Evolutionary conservation across 2,797 vertebrate species (phyloP).

Genomic region (Sebastes steindachneri): DNA sequence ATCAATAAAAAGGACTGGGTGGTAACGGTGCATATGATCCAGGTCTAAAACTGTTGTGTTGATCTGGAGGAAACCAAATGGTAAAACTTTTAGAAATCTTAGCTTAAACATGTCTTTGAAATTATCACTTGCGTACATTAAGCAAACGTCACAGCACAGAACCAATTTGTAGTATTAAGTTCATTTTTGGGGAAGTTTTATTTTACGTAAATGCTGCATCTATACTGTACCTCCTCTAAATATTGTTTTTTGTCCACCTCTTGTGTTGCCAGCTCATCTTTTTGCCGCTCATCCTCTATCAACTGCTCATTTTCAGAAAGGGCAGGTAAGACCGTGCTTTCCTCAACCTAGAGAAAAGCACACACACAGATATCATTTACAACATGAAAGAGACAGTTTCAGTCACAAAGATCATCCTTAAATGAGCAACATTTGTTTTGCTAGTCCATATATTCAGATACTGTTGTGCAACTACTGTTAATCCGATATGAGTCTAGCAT

Average conservation of each 20-base stretch:
- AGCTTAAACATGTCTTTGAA: background rate
- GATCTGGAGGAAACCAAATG: background rate
- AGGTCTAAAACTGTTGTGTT: background rate
- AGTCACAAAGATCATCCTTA: background rate
- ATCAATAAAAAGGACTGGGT: constrained; percentile 25
- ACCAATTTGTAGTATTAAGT: background rate
- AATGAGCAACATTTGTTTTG: background rate
- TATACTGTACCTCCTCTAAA: constrained; percentile 52
- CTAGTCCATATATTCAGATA: background rate
- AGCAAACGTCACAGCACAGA: background rate
- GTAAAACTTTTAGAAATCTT: background rate
- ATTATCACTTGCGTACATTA: background rate
- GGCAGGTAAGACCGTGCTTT: constrained; percentile 8
- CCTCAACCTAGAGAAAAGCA: constrained; percentile 48
- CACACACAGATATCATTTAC: background rate
- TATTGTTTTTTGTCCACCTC: constrained; percentile 13
- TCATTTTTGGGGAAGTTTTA: background rate
- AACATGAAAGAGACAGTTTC: background rate
- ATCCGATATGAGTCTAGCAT: background rate
- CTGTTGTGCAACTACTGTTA: background rate
- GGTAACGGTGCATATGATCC: background rate
- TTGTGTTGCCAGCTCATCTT: constrained; percentile 12
- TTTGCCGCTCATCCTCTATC: constrained; percentile 11
- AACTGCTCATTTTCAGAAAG: constrained; percentile 34
- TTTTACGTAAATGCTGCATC: background rate